Conservation (phyloP, 2,888 invertebrate genomes). For the Pollenia griseotomentosa region DNA sequence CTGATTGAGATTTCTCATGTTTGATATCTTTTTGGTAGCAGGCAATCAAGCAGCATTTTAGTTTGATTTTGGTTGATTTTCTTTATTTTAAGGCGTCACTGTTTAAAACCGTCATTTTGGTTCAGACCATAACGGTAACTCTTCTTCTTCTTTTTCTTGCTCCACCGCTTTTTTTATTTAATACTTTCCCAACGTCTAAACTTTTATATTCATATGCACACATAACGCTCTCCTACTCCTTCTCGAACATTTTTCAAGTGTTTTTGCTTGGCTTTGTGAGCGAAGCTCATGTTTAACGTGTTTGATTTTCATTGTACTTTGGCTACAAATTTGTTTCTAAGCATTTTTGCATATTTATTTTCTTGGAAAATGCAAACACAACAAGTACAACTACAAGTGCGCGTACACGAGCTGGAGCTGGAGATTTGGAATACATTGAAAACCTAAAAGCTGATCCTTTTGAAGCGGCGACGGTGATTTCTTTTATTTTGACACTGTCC, state of each 20-base stretch:
- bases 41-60: constrained; percentile 62
- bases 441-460: constrained; percentile 65
- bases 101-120: constrained; percentile 71
- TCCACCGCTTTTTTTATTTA: not conserved
- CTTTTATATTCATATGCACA: constrained; percentile 70
- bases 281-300: constrained; percentile 63
- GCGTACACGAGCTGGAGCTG: not conserved
- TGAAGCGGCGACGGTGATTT: constrained; percentile 70
- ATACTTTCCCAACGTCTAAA: constrained; percentile 22
- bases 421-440: constrained; percentile 50
- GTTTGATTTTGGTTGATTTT: constrained; percentile 71
- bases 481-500: constrained; percentile 73
- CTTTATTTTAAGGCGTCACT: constrained; percentile 72
- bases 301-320: constrained; percentile 71
- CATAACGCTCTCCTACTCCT: not conserved
- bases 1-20: constrained; percentile 54
- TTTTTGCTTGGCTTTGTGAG: constrained; percentile 34
- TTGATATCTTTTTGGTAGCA: constrained; percentile 62
- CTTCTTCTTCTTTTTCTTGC: constrained; percentile 10
- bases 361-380: constrained; percentile 72
- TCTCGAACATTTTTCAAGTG: not conserved
- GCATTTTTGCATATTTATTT: constrained; percentile 74
- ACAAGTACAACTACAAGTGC: constrained; percentile 19
- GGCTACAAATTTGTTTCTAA: constrained; percentile 73
- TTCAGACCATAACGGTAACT: constrained; percentile 43